phyloP scores from a whole-genome alignment of 2,113 vertebrate species.

The Bostrychus sinensis region DNA sequence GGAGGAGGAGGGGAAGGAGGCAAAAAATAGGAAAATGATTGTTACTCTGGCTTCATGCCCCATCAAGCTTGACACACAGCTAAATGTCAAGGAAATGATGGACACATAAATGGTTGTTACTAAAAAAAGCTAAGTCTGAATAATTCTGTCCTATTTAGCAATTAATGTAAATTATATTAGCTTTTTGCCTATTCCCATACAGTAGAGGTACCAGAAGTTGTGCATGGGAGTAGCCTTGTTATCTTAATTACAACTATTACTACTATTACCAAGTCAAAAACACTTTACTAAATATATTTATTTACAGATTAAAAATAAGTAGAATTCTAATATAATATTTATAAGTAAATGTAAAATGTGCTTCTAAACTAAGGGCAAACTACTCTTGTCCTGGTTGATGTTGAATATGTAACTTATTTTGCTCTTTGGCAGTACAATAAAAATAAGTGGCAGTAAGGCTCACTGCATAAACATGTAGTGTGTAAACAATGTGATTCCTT shows the following conservation, averaged over 20 bases:
- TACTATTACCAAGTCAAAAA: too few relatives aligned
- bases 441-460: constrained; percentile 19
- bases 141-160: constrained; percentile 19
- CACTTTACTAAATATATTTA: too few relatives aligned
- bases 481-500: constrained; percentile 48
- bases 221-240: not conserved
- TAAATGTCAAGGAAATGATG: constrained; percentile 65
- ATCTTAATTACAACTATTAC: too few relatives aligned
- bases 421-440: constrained; percentile 19
- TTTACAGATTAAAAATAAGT: too few relatives aligned
- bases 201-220: not conserved
- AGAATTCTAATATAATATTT: too few relatives aligned
- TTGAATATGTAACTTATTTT: constrained; percentile 26
- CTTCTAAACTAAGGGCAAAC: too few relatives aligned
- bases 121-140: constrained; percentile 39
- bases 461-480: constrained; percentile 43
- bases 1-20: constrained; percentile 4
- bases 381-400: not conserved
- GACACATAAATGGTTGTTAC: constrained; percentile 46
- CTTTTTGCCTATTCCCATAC: not conserved
- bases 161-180: not conserved
- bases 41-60: constrained; percentile 69
- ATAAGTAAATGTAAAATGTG: too few relatives aligned
- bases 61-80: constrained; percentile 64
- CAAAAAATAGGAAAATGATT: constrained; percentile 53